Evolutionary conservation across 2,888 invertebrate species (phyloP).

Genomic region (Erpobdella octoculata): DNA sequence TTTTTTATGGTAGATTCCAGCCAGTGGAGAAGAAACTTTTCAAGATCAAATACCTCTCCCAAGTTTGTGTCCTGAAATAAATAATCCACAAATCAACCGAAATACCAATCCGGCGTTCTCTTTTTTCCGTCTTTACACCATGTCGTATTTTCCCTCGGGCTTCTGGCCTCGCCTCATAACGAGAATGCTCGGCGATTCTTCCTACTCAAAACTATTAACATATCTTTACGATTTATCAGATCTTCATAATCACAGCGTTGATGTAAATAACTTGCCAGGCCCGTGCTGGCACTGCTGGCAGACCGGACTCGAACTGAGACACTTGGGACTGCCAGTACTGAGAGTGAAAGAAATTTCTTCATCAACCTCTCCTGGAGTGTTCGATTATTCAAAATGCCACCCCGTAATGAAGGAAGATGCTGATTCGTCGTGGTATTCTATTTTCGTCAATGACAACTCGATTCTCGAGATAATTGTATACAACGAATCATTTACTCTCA

Average conservation of each 20-base stretch:
- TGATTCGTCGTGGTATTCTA: conserved; percentile 76
- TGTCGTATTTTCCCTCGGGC: conserved; percentile 86
- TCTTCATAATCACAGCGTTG: background rate
- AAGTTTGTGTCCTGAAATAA: background rate
- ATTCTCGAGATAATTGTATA: conserved; percentile 79
- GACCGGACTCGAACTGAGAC: conserved; percentile 76
- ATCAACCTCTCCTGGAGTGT: conserved; percentile 39
- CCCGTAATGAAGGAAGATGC: conserved; percentile 58
- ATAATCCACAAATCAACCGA: conserved; percentile 10
- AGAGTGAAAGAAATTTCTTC: conserved; percentile 68
- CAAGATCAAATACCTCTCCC: too few species aligned
- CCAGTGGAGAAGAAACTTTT: too few species aligned
- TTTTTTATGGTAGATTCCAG: too few species aligned
- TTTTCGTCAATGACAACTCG: conserved; percentile 71
- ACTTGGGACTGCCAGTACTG: conserved; percentile 72
- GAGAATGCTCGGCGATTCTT: conserved; percentile 74
- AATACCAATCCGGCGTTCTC: conserved; percentile 35
- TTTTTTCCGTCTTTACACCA: conserved; percentile 54
- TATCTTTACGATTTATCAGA: conserved; percentile 52
- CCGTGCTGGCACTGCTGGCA: conserved; percentile 79
- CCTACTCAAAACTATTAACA: conserved; percentile 29
- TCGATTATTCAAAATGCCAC: conserved; percentile 54
- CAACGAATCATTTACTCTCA: conserved; percentile 58
- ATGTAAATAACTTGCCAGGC: conserved; percentile 17
- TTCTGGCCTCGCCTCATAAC: conserved; percentile 93